phyloP scores from a whole-genome alignment of 2,797 vertebrate genomes.

The Epinephelus awoara region DNA sequence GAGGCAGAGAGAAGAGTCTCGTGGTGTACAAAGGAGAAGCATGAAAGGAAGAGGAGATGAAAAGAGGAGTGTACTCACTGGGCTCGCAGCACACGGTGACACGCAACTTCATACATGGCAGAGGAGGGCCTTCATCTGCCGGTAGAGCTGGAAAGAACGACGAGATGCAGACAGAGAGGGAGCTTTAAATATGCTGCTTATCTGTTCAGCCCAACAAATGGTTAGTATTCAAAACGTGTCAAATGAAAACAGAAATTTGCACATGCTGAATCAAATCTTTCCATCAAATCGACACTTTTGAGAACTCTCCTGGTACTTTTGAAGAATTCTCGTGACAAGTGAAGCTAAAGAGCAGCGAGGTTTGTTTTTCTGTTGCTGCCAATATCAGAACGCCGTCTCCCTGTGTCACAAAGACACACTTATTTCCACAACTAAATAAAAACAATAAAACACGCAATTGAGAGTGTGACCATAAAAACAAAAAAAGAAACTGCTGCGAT shows the following conservation, averaged over 20 bases:
- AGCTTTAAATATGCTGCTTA: conserved; percentile 34
- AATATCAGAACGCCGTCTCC: too few relatives aligned
- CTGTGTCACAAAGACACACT: conserved; percentile 6
- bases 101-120: conserved; percentile 87
- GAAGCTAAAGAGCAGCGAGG: not conserved
- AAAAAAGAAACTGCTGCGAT: conserved; percentile 1
- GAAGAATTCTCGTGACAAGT: conserved; percentile 1
- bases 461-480: conserved; percentile 18
- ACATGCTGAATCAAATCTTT: conserved; percentile 20
- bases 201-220: conserved; percentile 41
- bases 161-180: not conserved
- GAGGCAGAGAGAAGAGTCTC: conserved; percentile 47
- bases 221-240: conserved; percentile 11
- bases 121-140: conserved; percentile 82
- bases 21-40: conserved; percentile 52
- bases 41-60: conserved; percentile 66
- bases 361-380: conserved; percentile 18
- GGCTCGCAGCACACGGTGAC: conserved; percentile 85
- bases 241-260: conserved; percentile 6
- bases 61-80: conserved; percentile 82
- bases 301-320: conserved; percentile 1
- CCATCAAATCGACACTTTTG: conserved; percentile 21
- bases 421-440: conserved; percentile 41
- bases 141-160: conserved; percentile 79
- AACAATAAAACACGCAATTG: conserved; percentile 28